A percentile compares a stretch with the other conserved stretches of the same genome.
Conservation (phyloP, 64 coral and sea anemone species). For the Trachythela sp. region DNA sequence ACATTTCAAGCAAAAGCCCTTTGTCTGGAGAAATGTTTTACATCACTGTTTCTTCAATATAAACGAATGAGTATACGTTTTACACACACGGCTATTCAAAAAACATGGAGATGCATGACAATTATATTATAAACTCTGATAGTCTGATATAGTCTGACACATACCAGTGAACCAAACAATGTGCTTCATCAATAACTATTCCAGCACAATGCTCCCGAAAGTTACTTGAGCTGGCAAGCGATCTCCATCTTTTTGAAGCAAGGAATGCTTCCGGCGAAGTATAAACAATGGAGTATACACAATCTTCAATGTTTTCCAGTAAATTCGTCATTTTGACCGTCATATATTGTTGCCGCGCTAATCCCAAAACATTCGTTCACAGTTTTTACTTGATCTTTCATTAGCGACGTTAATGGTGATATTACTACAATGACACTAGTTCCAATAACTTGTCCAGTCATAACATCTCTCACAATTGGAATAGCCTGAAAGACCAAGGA, state of each 20-base stretch:
- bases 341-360: background rate
- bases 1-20: no score
- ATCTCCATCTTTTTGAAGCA: constrained; percentile 19
- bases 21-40: no score
- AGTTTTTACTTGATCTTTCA: constrained; percentile 14
- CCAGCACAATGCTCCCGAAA: background rate
- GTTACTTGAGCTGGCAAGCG: background rate
- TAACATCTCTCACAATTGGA: background rate
- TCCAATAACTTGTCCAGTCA: background rate
- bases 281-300: constrained; percentile 11
- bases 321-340: background rate
- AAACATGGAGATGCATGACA: no score
- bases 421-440: constrained; percentile 3
- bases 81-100: no score
- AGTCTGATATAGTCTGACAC: background rate
- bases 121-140: no score
- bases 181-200: background rate
- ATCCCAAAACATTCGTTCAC: background rate
- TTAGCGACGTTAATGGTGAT: background rate
- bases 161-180: constrained; percentile 26
- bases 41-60: no score
- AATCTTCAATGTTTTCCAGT: background rate
- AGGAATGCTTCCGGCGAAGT: background rate
- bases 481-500: constrained; percentile 5
- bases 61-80: no score